Conservation (phyloP, 2,797 vertebrate genomes). For the Cygnus olor region DNA sequence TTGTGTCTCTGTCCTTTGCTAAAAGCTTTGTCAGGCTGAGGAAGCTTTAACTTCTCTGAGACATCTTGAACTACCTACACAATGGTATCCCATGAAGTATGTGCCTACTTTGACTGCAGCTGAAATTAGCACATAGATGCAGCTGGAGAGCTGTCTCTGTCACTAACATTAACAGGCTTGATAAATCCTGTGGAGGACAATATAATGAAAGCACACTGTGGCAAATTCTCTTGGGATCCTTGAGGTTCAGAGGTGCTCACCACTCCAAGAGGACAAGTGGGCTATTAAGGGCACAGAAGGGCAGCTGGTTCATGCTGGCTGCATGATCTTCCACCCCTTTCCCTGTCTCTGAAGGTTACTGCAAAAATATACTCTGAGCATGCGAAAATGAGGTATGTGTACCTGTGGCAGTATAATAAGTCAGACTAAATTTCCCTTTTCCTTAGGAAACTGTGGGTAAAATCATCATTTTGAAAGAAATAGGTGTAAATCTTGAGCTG, state of each 20-base stretch:
- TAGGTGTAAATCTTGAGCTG: background rate
- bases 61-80: background rate
- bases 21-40: background rate
- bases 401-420: background rate
- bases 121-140: background rate
- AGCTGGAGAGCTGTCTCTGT: background rate
- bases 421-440: background rate
- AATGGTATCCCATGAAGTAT: background rate
- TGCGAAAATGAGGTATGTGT: background rate
- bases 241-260: background rate
- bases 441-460: background rate
- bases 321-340: background rate
- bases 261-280: background rate
- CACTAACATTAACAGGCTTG: background rate
- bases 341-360: no score
- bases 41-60: background rate
- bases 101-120: background rate
- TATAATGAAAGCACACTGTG: fast-evolving
- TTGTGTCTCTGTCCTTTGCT: background rate
- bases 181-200: background rate
- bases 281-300: fast-evolving
- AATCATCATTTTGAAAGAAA: background rate
- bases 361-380: background rate
- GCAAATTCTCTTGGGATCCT: background rate
- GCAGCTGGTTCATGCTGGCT: background rate